Conservation (phyloP, 2,888 invertebrate genomes). For the Eutolmus rufibarbis region DNA sequence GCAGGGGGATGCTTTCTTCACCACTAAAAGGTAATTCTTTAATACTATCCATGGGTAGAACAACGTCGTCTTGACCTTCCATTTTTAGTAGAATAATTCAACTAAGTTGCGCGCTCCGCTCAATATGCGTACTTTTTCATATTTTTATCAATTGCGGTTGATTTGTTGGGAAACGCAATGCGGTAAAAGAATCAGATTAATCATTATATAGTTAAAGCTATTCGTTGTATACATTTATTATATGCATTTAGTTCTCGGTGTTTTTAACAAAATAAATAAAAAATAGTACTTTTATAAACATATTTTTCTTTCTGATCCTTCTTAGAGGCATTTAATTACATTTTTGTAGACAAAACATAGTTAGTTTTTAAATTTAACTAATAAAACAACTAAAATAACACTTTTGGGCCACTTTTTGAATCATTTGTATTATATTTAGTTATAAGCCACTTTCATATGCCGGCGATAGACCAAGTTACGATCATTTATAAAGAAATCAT, state of each 20-base stretch:
- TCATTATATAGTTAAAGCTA: background rate
- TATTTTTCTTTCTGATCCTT: too few relatives aligned
- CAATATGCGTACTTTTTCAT: background rate
- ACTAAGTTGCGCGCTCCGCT: background rate
- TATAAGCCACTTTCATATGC: too few relatives aligned
- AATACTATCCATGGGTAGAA: background rate
- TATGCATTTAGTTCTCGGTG: background rate
- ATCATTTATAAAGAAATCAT: too few relatives aligned
- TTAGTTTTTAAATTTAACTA: too few relatives aligned
- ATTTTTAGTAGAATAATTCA: background rate
- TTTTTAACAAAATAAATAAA: background rate
- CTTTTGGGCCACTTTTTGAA: too few relatives aligned
- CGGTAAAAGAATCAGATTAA: background rate
- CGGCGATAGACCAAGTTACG: too few relatives aligned
- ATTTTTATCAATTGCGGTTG: background rate
- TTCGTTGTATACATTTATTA: background rate
- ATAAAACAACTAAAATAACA: too few relatives aligned
- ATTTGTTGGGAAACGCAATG: background rate
- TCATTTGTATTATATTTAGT: too few relatives aligned
- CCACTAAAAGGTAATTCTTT: conserved; percentile 13
- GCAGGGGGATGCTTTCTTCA: background rate
- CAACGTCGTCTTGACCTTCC: background rate
- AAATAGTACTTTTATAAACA: too few relatives aligned
- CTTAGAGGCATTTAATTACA: too few relatives aligned
- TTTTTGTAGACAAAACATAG: too few relatives aligned